Evolutionary conservation across 2,113 vertebrate species (phyloP).

Genomic region (Mustela lutreola): DNA sequence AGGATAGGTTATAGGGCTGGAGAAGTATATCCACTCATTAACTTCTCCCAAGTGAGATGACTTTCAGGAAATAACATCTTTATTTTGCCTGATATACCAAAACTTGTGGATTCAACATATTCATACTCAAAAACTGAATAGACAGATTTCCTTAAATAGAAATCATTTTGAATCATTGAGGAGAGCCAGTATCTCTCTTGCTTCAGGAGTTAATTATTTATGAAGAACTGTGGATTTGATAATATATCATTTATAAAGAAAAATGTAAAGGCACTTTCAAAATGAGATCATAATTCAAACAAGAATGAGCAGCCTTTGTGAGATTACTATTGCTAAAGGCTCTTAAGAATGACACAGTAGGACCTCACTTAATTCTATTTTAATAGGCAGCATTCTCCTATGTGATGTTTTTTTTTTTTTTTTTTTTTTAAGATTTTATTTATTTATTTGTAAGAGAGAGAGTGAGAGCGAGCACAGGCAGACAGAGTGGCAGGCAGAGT

Average conservation of each 20-base stretch:
- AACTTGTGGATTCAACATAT: not conserved
- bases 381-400: not conserved
- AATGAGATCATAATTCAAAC: slow-evolving; percentile 39
- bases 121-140: slow-evolving; percentile 5
- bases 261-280: not conserved
- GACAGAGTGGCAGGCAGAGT: too few relatives aligned
- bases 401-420: not conserved
- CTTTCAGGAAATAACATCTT: not conserved
- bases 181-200: not conserved
- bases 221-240: not conserved
- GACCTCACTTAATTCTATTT: slow-evolving; percentile 1
- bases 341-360: not conserved
- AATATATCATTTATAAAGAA: slow-evolving; percentile 10
- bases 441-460: too few relatives aligned
- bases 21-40: slow-evolving; percentile 22
- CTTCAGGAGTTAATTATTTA: slow-evolving; percentile 40
- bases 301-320: not conserved
- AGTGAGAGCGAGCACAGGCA: too few relatives aligned
- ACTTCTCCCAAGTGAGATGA: slow-evolving; percentile 6
- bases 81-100: not conserved
- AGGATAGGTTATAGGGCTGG: not conserved
- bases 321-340: not conserved
- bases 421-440: too few relatives aligned
- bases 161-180: slow-evolving; percentile 23
- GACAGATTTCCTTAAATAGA: slow-evolving; percentile 41